These are phyloP conservation scores for Orycteropus afer DNA, from an alignment of 2,113 vertebrate genomes.

Conservation along the genomic window DNA sequence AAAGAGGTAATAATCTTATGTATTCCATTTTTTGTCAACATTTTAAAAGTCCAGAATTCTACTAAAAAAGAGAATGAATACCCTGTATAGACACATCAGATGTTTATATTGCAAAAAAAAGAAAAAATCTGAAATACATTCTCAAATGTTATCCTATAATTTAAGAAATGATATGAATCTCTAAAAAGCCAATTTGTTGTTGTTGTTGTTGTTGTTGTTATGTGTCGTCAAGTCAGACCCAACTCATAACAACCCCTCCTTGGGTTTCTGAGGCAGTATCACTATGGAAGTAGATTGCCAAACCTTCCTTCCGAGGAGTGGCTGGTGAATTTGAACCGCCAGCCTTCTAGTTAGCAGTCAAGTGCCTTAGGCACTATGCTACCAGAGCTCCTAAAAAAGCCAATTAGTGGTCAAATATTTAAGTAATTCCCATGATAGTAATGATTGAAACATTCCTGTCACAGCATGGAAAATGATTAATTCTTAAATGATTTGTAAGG, in stretches of 20 bases:
- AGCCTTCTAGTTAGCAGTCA: too few species aligned
- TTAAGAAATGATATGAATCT: neutral
- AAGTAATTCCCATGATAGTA: neutral
- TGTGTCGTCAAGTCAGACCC: too few species aligned
- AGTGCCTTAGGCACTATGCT: too few species aligned
- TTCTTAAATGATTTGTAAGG: conserved; percentile 11
- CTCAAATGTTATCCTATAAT: conserved; percentile 18
- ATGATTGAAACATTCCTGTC: too few species aligned
- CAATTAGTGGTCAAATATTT: neutral
- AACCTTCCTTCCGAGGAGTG: too few species aligned
- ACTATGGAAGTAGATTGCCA: too few species aligned
- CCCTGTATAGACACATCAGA: neutral
- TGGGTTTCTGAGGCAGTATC: too few species aligned
- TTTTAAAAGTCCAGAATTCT: conserved; percentile 41
- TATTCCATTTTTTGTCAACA: conserved; percentile 48
- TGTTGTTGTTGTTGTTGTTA: too few species aligned
- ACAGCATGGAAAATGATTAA: neutral
- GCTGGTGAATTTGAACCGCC: too few species aligned
- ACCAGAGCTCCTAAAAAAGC: too few species aligned
- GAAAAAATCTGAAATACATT: neutral
- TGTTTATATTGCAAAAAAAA: conserved; percentile 11
- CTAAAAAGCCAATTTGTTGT: neutral
- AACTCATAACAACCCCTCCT: too few species aligned
- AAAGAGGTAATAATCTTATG: conserved; percentile 45
- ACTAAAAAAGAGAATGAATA: neutral